These are phyloP conservation scores for Hoplias malabaricus DNA, from an alignment of 2,113 vertebrate species.

Conservation along the genomic window DNA sequence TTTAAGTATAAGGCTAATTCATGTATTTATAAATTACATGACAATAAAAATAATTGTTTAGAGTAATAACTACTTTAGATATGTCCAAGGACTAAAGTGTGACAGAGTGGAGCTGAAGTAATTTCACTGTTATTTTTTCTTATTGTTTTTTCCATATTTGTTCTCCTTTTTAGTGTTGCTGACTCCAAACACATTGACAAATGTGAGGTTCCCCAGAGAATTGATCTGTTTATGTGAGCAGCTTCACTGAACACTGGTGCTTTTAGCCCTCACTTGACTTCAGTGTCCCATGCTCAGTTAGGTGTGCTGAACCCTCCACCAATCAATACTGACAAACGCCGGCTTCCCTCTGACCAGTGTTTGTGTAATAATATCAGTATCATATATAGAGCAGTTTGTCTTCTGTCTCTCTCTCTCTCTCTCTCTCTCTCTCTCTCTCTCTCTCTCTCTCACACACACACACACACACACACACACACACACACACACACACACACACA, in stretches of 20 bases:
- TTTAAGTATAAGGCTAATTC: too few relatives aligned
- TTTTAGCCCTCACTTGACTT: slow-evolving; percentile 64
- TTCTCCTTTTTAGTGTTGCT: neutral
- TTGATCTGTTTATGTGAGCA: slow-evolving; percentile 36
- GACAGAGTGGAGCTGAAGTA: too few relatives aligned
- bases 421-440: too few relatives aligned
- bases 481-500: slow-evolving; percentile 36
- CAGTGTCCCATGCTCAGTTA: slow-evolving; percentile 61
- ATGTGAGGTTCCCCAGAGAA: slow-evolving; percentile 15
- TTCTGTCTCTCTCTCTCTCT: too few relatives aligned
- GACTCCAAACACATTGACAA: slow-evolving; percentile 25
- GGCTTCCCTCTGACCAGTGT: slow-evolving; percentile 66
- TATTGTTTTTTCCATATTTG: neutral
- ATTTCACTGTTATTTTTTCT: too few relatives aligned
- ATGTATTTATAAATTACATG: too few relatives aligned
- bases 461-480: slow-evolving; percentile 27
- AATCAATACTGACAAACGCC: slow-evolving; percentile 53
- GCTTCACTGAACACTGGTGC: slow-evolving; percentile 34
- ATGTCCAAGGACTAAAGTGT: too few relatives aligned
- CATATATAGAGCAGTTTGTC: slow-evolving; percentile 73
- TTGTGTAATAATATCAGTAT: slow-evolving; percentile 75
- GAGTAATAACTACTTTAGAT: too few relatives aligned
- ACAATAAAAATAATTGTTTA: too few relatives aligned
- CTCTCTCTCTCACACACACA: neutral
- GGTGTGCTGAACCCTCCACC: slow-evolving; percentile 52